Percentiles rank a stretch among this genome's conserved stretches.
These are phyloP conservation scores for Macrobrachium nipponense DNA, from an alignment of 1,140 invertebrate species.

Conservation along the genomic window DNA sequence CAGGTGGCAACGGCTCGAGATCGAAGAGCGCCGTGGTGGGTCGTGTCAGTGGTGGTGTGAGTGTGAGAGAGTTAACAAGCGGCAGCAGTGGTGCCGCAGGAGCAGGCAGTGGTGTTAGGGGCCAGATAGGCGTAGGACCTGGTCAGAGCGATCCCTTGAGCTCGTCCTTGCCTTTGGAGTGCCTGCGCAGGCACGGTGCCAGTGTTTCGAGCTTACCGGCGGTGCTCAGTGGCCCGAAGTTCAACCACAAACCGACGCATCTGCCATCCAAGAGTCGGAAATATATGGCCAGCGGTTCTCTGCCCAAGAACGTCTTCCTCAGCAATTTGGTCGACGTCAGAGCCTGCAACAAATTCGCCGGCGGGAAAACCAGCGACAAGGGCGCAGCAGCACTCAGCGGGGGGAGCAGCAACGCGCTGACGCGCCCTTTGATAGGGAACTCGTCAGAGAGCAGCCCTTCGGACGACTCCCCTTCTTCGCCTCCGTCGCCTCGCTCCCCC, in stretches of 20 bases:
- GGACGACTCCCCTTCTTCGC: not conserved
- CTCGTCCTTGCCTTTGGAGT: not conserved
- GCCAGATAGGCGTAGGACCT: not conserved
- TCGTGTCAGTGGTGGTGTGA: no score
- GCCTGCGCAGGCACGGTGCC: conserved; percentile 5
- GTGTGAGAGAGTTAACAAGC: no score
- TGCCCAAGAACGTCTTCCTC: no score
- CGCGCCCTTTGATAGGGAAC: no score
- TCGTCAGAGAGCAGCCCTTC: no score
- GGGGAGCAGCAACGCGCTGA: no score
- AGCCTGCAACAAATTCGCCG: no score
- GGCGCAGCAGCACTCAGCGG: no score
- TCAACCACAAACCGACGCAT: not conserved
- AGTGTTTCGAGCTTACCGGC: conserved; percentile 16
- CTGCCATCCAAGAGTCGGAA: conserved; percentile 26
- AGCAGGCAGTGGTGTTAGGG: not conserved
- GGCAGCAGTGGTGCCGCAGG: not conserved
- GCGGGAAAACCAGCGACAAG: not conserved
- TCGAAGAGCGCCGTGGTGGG: conserved; percentile 25
- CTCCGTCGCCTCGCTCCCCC: no score
- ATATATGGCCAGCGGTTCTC: conserved; percentile 18
- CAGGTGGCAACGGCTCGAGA: not conserved
- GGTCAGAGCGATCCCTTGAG: not conserved
- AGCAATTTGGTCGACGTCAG: no score
- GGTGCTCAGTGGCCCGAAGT: not conserved